These are phyloP conservation scores for Schizaphis graminum DNA, from an alignment of 2,888 invertebrate species.

Conservation along the genomic window DNA sequence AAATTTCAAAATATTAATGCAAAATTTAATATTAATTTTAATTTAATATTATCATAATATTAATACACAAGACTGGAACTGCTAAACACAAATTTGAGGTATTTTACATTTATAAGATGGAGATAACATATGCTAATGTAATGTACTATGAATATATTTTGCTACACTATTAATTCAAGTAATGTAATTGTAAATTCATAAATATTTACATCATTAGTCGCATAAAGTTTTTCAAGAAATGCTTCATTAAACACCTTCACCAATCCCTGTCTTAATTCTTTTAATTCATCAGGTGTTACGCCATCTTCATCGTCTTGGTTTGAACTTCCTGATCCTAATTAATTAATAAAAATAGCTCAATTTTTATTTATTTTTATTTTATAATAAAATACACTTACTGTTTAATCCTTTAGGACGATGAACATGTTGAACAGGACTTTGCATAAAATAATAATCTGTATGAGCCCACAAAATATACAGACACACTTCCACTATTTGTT, in stretches of 20 bases:
- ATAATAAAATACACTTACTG: constrained; percentile 30
- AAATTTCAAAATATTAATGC: neutral
- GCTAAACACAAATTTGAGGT: neutral
- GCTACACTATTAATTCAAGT: neutral
- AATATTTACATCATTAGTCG: constrained; percentile 75
- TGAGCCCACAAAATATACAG: constrained; percentile 85
- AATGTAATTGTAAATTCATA: neutral
- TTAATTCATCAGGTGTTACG: constrained; percentile 76
- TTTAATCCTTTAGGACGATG: constrained; percentile 56
- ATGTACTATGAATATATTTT: neutral
- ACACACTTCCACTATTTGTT: constrained; percentile 78
- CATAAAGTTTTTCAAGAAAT: constrained; percentile 81
- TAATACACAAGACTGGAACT: neutral
- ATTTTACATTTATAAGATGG: neutral
- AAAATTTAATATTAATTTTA: no score
- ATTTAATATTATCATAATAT: no score
- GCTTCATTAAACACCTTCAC: constrained; percentile 83
- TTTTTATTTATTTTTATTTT: neutral
- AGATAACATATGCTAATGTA: neutral
- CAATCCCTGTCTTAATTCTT: constrained; percentile 80
- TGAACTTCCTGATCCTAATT: constrained; percentile 68
- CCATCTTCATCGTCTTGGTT: constrained; percentile 54
- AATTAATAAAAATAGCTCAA: constrained; percentile 71
- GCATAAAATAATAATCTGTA: constrained; percentile 76
- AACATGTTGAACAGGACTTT: constrained; percentile 55